Percentiles rank a stretch among this genome's conserved stretches.
phyloP scores from a whole-genome alignment of 1,140 invertebrate genomes.

The Neodiprion pinetum region DNA sequence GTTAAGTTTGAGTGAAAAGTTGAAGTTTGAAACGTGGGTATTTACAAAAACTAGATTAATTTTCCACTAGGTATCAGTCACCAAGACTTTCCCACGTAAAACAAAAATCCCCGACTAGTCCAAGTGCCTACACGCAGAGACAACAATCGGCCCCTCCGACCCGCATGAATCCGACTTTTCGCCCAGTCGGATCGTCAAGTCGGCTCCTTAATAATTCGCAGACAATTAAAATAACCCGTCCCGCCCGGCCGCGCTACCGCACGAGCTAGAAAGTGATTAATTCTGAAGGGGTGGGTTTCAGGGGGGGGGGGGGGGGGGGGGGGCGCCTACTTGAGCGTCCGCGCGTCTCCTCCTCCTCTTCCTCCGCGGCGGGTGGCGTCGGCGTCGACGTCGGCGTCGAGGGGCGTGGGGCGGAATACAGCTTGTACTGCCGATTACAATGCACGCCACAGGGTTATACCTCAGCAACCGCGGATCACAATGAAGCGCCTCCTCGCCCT shows the following conservation, averaged over 20 bases:
- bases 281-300: constrained; percentile 41
- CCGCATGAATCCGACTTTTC: too few species aligned
- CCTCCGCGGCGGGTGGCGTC: constrained; percentile 12
- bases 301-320: too few species aligned
- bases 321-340: constrained; percentile 41
- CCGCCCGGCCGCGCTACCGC: constrained; percentile 17
- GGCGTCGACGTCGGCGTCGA: constrained; percentile 19
- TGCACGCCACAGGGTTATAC: constrained; percentile 23
- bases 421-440: constrained; percentile 25
- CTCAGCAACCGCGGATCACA: background rate
- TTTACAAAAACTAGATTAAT: too few species aligned
- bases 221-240: constrained; percentile 53
- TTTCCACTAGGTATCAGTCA: too few species aligned
- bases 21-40: too few species aligned
- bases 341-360: constrained; percentile 23
- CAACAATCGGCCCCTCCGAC: too few species aligned
- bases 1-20: too few species aligned
- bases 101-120: too few species aligned
- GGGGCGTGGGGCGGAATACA: too few species aligned
- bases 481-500: constrained; percentile 22
- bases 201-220: constrained; percentile 39
- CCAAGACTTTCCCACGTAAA: too few species aligned
- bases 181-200: too few species aligned
- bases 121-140: too few species aligned
- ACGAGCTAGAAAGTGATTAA: constrained; percentile 50